Base-by-base conservation (phyloP, 2,113 vertebrate genomes). In the Leptodactylus fuscus region DNA sequence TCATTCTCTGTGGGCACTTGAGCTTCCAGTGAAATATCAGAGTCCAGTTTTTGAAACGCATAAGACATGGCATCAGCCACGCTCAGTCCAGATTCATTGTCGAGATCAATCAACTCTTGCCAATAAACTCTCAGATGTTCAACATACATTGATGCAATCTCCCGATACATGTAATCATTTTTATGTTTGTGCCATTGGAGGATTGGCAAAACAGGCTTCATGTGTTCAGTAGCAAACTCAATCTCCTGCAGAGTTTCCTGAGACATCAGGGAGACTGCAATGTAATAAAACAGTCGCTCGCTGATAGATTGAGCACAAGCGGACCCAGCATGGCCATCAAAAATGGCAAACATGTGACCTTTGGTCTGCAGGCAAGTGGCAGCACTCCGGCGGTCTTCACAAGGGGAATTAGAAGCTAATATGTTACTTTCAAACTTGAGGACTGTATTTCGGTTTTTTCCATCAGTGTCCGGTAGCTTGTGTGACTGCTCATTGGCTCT, bases 281-380 rank as follows among this genome's bases (percentile, higher is more conserved):
- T 89, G 8, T 98, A 99, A 87, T 96, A 96, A 46, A 96, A 95
- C 15, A 99, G 93, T 18, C 98, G 93, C 90, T 99, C 96, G 0
- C 97, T 97, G 2, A 99, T 94, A 0, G 96, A 95, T 88, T 99
- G 98, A 0, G 97, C 97, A 24, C 97, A 99, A 0, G 96, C 95
- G 6, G 95, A 94, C 7, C 97, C 97, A 0, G 96, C 97, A 0
- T 99, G 98, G 2, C 98, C 97, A 0, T 99, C 98, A 0, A 98
- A 99, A 81, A 99, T 90, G 0, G 97, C 98, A 34, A 99, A 98
- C 89, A 99, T 91, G 93, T 97, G 95, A n/a, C 97, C 97, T 0
- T 91, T 95, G 11, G 96, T 96, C 91, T 95, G 95, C 81, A 97
- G 87, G 90, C 97, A 98, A 7, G 95, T 95, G 71, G 95, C 96